Evolutionary conservation across 2,888 invertebrate species (phyloP).

Genomic region (Rotaria sp.): DNA sequence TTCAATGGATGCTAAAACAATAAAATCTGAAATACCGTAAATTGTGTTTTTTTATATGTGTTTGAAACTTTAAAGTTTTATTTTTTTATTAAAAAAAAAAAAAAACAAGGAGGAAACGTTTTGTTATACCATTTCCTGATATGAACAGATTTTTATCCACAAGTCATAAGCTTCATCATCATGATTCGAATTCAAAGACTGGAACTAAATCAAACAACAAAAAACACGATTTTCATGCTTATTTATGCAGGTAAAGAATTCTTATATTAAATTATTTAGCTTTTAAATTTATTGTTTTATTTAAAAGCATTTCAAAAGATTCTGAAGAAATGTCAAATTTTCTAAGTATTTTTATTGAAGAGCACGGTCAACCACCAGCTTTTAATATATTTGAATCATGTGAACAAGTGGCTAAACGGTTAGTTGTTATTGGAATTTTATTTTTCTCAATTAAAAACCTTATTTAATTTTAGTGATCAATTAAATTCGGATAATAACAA

Average conservation of each 20-base stretch:
- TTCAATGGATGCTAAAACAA: not conserved
- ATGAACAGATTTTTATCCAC: not conserved
- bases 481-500: not conserved
- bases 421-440: not conserved
- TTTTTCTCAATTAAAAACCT: not conserved
- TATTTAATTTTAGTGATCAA: not conserved
- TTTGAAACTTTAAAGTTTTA: too few relatives aligned
- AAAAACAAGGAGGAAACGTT: not conserved
- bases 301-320: not conserved
- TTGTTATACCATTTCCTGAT: constrained; percentile 11
- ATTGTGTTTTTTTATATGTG: too few relatives aligned
- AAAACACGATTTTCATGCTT: constrained; percentile 14
- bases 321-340: constrained; percentile 7
- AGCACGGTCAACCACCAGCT: not conserved
- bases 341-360: constrained; percentile 7
- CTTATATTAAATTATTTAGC: not conserved
- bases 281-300: not conserved
- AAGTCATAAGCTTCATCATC: not conserved
- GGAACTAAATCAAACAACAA: not conserved
- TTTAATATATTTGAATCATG: constrained; percentile 28
- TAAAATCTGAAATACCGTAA: not conserved
- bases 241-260: constrained; percentile 16
- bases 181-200: not conserved
- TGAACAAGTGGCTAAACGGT: not conserved
- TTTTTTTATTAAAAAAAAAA: too few relatives aligned